Evolutionary conservation across 2,888 invertebrate genomes (phyloP), one percentile per base, ranked within the genome.

Genomic region (Tachina grossa): DNA sequence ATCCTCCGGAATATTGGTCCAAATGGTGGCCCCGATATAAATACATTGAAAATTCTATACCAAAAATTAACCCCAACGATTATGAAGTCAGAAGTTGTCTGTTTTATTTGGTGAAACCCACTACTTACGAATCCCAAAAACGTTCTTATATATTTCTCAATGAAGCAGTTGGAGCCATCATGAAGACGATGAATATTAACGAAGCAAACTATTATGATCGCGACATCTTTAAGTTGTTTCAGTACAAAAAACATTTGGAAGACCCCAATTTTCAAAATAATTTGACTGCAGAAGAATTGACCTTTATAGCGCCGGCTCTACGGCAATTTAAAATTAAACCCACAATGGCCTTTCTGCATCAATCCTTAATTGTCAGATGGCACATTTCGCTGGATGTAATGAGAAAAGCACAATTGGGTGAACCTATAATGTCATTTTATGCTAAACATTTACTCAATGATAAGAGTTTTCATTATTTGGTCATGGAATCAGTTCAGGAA

Each of bases 1-100:
- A 83, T 19, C 83, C 79, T n/a, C 9, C 39, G 11, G 49, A 69
- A 39, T 84, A 84, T 63, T 84, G 83, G 83, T 63, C 68, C 3
- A 22, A 75, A 69, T 84, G 75, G 75, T 84, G 83, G 79, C n/a
- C 75, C 1, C 63, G 49, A 11, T 74, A 71, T 22, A 79, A 55
- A 13, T 84, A 84, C 65, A 69, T 84, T 49, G 79, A 84, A 57
- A 63, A 45, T 9, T 75, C 55, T 6, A 6, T 75, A 47, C 78
- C 66, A 65, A 55, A 69, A 41, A 16, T 78, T n/a, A 43, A 63
- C 43, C 45, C 65, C 16, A 59, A 71, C 13, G 57, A 79, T 6
- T 43, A 14, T 55, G 74, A 71, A 45, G 53, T 83, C 2, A 53
- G 72, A 59, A 49, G 3, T 31, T 72, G 65, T 31, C 11, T 79